Base-by-base conservation (phyloP, 2,113 vertebrate species). In the Craseonycteris thonglongyai region DNA sequence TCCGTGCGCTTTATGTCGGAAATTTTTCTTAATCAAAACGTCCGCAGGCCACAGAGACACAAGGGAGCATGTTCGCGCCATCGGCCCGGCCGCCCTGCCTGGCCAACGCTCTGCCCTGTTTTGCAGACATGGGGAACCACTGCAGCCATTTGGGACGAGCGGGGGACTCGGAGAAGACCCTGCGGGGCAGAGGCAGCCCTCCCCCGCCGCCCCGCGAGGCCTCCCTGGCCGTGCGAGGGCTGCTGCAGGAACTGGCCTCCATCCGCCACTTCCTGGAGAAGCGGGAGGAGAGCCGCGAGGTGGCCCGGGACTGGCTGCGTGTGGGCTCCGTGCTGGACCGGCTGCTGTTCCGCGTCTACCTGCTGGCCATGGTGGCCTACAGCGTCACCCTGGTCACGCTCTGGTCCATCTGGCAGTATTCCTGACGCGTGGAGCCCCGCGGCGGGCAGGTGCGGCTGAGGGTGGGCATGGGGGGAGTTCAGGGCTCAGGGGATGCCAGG, bases 361-460 rank as follows among this genome's bases (percentile, higher is more conserved):
- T 99, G 93, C 97, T 98, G 63, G 99, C 99, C 0, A 97, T 99
- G 94, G 97, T 99, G 97, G 98, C 99, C 59, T 99, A 99, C 93
- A 98, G 98, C 90, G 35, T 99, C 98, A 99, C 99, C 0, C 97
- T 99, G 97, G 98, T 99, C n/a, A 98, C 98, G 0, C 98, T 99
- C 94, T 99, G 99, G 99, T 99, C 99, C 0, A 97, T 99, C 90
- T 99, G 99, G 99, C 98, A 99, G 95, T 98, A 99, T 0, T 98
- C 98, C 93, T 99, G 98, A 99, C 0, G 0, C 1, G 0, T 0
- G 19, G 24, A 0, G 0, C 19, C 1, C 6, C 1, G 26, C 9
- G 1, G 8, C 3, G 58, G 19, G 54, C 1, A 5, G 18, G 12
- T 6, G 0, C 38, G 42, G 45, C 65, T 18, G 12, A 59, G 33